Base-by-base conservation (phyloP, 1,140 invertebrate species). In the Pogonus chalceus region DNA sequence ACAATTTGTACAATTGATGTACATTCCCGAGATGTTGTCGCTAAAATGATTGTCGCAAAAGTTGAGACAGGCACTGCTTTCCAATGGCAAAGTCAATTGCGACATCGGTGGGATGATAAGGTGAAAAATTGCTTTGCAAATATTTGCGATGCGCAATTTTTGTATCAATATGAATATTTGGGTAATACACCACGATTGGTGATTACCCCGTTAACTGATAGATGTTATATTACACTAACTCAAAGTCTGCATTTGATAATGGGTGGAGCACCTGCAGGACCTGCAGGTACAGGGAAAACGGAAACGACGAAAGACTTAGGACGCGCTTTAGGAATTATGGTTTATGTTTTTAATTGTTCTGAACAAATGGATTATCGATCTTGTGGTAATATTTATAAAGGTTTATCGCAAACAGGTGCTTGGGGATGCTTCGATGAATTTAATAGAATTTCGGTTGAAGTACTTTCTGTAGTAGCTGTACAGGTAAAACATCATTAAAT, bases 351-450 rank as follows among this genome's bases (percentile, higher is more conserved):
- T 72, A 96, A 96, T 69, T 95, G 92, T 69, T 95, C 92, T 0
- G 91, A 96, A 68, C 91, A 95, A 76, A 94, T 96, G 91, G 92
- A 96, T 71, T 96, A 94, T 69, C 90, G 89, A 53, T 94, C 90
- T 3, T 86, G 88, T 62, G 90, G 87, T 31, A 92, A 91, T 68
- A 94, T 94, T 66, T 93, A 92, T 70, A 94, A 86, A 82, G 90
- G 81, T 14, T 71, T 96, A 20, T 82, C 90, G 1, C 90, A 94
- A 70, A 90, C 90, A 9, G 92, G 92, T n/a, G 88, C 90, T 4
- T 96, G 92, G 91, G 91, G 91, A 20, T 95, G 91, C 66, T 96
- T 96, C 71, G 92, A 96, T 69, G 92, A 96, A 68, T 96, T 96
- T 67, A 96, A 96, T 73, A 77, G 92, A 52, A 96, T 95, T 55